Evolutionary conservation across 2,888 invertebrate genomes (phyloP), one percentile per base, ranked within the genome.

Genomic region (Acrobasis consociella): DNA sequence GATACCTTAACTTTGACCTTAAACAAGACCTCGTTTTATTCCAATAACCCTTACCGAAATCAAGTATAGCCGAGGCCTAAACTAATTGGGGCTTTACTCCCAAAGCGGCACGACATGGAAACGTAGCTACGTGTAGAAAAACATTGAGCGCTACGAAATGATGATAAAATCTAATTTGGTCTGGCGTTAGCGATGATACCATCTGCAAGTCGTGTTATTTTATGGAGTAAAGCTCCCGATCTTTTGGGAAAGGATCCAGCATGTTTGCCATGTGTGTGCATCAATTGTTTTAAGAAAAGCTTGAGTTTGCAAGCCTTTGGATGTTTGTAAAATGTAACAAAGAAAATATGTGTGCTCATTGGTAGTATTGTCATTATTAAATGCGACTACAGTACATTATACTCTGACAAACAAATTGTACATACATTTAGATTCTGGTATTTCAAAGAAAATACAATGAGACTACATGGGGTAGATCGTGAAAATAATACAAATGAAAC

Each of bases 201-300:
- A 31, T 31, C 5, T 31, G 31, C 2, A 2, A 31, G 31, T 31
- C 31, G 31, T 31, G 31, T 7, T 0, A 31, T 31, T 31, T 31
- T 7, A 31, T 8, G 31, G 31, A 31, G 31, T 31, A 31, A 31
- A 7, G 31, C 31, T 31, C 7, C 60, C 49, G 52, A 46, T 50
- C 37, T 59, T 39, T 17, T 31, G 58, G 11, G 16, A 66, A 60
- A 65, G 60, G 58, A 51, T 60, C 56, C 65, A 80, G 83, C 83
- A 83, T 83, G 83, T 74, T 60, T 71, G 80, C 81, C 72, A 72
- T 83, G 74, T 77, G 74, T 77, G 72, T 76, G 78, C 81, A 78
- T 78, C 71, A 68, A 65, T 61, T 64, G 61, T 66, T 62, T 66
- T 70, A 73, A 71, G 68, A 71, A 71, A 72, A 71, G 83, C 83